Conservation (phyloP, 2,797 vertebrate genomes). For the Pipistrellus pipistrellus region DNA sequence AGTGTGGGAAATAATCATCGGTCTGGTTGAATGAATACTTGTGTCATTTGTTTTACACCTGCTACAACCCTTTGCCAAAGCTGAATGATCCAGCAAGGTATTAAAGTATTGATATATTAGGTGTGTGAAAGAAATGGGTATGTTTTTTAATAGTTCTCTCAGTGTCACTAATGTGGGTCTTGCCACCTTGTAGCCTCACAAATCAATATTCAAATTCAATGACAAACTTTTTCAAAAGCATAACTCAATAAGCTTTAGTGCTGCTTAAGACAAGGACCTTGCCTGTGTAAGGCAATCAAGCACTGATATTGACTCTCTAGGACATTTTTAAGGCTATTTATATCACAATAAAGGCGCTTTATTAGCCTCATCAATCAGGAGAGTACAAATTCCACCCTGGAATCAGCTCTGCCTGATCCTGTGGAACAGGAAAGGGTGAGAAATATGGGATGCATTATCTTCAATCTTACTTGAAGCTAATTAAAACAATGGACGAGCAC, state of each 20-base stretch:
- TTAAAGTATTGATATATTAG: constrained; percentile 78
- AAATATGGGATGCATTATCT: constrained; percentile 88
- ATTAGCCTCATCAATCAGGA: constrained; percentile 89
- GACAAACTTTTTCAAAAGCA: constrained; percentile 83
- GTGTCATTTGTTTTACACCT: neutral
- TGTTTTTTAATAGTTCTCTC: constrained; percentile 79
- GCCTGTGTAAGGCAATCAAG: constrained; percentile 85
- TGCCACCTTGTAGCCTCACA: constrained; percentile 79
- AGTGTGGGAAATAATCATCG: neutral
- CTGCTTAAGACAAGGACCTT: constrained; percentile 86
- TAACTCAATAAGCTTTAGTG: constrained; percentile 85
- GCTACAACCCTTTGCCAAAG: neutral
- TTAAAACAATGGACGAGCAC: constrained; percentile 85
- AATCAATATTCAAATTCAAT: constrained; percentile 82
- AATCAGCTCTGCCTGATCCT: constrained; percentile 86
- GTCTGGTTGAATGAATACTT: neutral
- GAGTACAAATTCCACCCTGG: constrained; percentile 85
- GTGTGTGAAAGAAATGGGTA: constrained; percentile 71
- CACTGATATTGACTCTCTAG: constrained; percentile 88
- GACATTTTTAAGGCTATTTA: constrained; percentile 90
- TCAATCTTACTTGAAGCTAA: constrained; percentile 89
- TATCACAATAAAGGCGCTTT: constrained; percentile 89
- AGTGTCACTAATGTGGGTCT: constrained; percentile 73
- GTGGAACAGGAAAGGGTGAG: constrained; percentile 82
- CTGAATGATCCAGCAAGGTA: neutral